Percentiles rank a stretch among this genome's conserved stretches.
These are phyloP conservation scores for Omphaloscelis lunosa DNA, from an alignment of 2,888 invertebrate species.

Conservation along the genomic window DNA sequence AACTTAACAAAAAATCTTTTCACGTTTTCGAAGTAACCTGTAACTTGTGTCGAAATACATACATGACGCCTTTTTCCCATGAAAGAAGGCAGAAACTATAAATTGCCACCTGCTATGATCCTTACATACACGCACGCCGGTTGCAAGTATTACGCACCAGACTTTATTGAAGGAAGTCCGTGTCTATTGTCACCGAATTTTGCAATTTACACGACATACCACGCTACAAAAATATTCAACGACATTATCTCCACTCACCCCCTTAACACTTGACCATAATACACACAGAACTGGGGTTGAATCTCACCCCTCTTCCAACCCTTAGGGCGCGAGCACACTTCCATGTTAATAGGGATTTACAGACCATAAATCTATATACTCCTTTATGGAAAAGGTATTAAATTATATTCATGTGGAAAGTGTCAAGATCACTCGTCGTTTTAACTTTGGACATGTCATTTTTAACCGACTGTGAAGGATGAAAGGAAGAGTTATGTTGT, in stretches of 20 bases:
- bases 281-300: conserved; percentile 41
- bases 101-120: no score
- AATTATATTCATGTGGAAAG: conserved; percentile 47
- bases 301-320: conserved; percentile 38
- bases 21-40: no score
- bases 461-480: conserved; percentile 10
- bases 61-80: no score
- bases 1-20: no score
- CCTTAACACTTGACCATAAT: conserved; percentile 38
- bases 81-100: no score
- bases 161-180: no score
- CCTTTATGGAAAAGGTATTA: conserved; percentile 42
- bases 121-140: no score
- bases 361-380: conserved; percentile 38
- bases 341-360: conserved; percentile 31
- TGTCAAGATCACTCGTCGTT: conserved; percentile 44
- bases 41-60: no score
- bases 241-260: conserved; percentile 21
- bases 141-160: no score
- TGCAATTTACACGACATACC: neutral
- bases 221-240: conserved; percentile 40
- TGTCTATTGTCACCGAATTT: neutral
- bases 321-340: conserved; percentile 41
- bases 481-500: neutral
- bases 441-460: conserved; percentile 16